Percentiles rank a stretch among this genome's conserved stretches.
Conservation (phyloP, 2,888 invertebrate species). For the Volucella inflata region DNA sequence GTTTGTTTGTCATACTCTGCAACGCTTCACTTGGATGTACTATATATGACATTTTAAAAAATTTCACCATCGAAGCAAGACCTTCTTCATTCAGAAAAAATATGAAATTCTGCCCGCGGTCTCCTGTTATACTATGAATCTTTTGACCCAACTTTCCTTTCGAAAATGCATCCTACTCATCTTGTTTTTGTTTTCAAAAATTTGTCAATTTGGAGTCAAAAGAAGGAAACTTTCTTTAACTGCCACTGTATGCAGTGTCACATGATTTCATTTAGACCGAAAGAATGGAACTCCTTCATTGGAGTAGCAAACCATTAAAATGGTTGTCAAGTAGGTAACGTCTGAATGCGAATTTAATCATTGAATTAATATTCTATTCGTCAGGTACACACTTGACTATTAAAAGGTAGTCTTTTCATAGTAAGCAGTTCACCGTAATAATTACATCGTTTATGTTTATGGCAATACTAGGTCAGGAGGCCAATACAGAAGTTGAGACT, state of each 20-base stretch:
- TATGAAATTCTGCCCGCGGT: slow-evolving; percentile 63
- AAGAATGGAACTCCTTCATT: not conserved
- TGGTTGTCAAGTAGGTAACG: slow-evolving; percentile 30
- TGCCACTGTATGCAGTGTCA: slow-evolving; percentile 17
- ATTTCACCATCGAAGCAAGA: slow-evolving; percentile 50
- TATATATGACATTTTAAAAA: slow-evolving; percentile 33
- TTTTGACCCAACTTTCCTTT: slow-evolving; percentile 3
- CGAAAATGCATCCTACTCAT: not conserved
- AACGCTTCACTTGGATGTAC: slow-evolving; percentile 39
- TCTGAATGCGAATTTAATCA: slow-evolving; percentile 4
- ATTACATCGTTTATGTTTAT: not conserved
- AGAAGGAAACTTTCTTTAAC: slow-evolving; percentile 46
- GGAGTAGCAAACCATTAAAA: slow-evolving; percentile 23
- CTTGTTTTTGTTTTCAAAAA: slow-evolving; percentile 26
- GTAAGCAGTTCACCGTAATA: slow-evolving; percentile 13
- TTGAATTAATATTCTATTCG: slow-evolving; percentile 50
- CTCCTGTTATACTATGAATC: slow-evolving; percentile 22
- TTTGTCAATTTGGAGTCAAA: slow-evolving; percentile 17
- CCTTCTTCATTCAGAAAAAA: slow-evolving; percentile 21
- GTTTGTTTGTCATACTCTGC: slow-evolving; percentile 21
- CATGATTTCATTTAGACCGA: not conserved
- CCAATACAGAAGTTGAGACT: not conserved
- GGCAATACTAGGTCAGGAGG: slow-evolving; percentile 47
- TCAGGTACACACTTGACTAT: slow-evolving; percentile 31
- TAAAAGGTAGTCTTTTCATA: slow-evolving; percentile 5